A percentile compares a stretch with the other conserved stretches of the same genome.
Conservation (phyloP, 2,888 invertebrate genomes). For the Drosophila emarginata region DNA sequence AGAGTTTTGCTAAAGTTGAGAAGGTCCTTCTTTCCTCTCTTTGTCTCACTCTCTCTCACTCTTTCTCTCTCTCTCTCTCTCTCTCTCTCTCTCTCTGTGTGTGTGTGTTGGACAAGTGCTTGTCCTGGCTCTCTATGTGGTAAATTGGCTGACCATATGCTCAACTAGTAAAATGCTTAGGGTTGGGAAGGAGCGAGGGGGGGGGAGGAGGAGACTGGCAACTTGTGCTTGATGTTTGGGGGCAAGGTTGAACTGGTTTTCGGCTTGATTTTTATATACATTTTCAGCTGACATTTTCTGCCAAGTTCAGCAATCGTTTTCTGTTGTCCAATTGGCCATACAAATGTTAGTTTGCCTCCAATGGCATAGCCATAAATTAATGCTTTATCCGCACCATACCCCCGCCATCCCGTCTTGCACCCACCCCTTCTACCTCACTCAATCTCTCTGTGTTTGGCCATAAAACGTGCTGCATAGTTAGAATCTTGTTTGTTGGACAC, state of each 20-base stretch:
- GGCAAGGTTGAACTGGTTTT: constrained; percentile 27
- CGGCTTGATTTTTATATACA: constrained; percentile 12
- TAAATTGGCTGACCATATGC: constrained; percentile 38
- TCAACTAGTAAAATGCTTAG: background rate
- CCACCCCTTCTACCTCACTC: too few relatives aligned
- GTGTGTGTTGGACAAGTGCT: constrained; percentile 6
- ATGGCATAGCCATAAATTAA: constrained; percentile 64
- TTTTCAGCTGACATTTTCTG: constrained; percentile 34
- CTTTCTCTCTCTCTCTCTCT: too few relatives aligned
- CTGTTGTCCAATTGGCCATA: constrained; percentile 5
- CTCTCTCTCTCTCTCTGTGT: too few relatives aligned
- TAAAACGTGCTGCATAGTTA: constrained; percentile 42
- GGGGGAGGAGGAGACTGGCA: background rate
- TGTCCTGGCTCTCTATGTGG: constrained; percentile 54
- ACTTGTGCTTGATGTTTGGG: too few relatives aligned
- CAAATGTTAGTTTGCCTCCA: constrained; percentile 46
- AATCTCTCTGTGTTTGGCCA: constrained; percentile 23
- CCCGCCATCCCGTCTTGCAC: too few relatives aligned
- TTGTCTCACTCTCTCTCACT: too few relatives aligned
- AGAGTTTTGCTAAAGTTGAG: constrained; percentile 1
- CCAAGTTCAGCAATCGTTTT: constrained; percentile 47
- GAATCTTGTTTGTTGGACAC: constrained; percentile 38
- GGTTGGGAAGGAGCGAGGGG: background rate
- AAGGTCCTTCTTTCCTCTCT: too few relatives aligned
- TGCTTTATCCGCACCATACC: constrained; percentile 16